Evolutionary conservation across 2,797 vertebrate genomes (phyloP), one percentile per base, ranked within the genome.

Genomic region (Sebastes melanostomus): DNA sequence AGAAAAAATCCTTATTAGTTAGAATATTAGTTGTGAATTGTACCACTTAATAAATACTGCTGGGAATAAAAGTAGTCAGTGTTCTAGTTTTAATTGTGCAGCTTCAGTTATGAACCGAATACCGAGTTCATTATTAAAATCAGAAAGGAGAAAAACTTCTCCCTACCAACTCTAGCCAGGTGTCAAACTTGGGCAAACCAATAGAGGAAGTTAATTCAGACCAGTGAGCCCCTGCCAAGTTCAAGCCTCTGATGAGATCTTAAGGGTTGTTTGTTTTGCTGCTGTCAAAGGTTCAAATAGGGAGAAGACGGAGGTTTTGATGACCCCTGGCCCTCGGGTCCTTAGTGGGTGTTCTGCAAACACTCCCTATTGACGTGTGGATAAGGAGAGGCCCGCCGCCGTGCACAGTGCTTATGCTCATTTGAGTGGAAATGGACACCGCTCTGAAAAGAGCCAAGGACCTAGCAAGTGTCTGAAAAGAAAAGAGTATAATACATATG

Each of bases 181-280:
- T 93, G 78, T 80, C 76, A 91, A 84, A 82, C 29, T 61, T 29
- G 30, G 77, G 55, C 84, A 72, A 78, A 81, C 67, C 56, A 32
- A 71, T 63, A 72, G 62, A 80, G 60, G 81, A 89, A 87, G 88
- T 90, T 90, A 88, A 91, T 89, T 86, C 76, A 84, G 67, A 87
- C 62, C 79, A 69, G 66, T 62, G 79, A 89, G 75, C 72, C 80
- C 74, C 82, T 80, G 83, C 89, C 93, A 94, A 95, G 92, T 94
- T 94, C 91, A 93, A 86, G 84, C 91, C 91, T 88, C 87, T 92
- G 92, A 93, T 91, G 91, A 92, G 90, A 89, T 92, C 91, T 90
- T 93, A 93, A 94, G 92, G 80, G 91, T 77, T 94, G 91, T 94
- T 94, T 94, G 93, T 92, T 95, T 95, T 93, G 74, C 86, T 89